These are phyloP conservation scores for Petrosia ficiformis DNA, from an alignment of 37 sponge, comb jelly and placozoan genomes.

Conservation along the genomic window DNA sequence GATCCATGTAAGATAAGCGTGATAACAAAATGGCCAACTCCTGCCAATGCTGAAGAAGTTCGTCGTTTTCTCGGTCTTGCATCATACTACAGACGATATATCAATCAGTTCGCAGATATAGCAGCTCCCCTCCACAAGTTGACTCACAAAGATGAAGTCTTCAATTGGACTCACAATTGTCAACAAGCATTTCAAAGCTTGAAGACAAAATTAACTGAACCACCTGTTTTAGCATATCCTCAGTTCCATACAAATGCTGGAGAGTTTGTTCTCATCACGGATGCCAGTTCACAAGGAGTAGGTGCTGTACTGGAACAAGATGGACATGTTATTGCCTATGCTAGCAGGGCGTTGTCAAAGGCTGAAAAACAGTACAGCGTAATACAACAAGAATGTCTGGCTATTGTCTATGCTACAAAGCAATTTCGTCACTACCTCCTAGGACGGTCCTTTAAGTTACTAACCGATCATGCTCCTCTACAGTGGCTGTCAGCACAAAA, in stretches of 20 bases:
- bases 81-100: not conserved
- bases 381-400: not conserved
- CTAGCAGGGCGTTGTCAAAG: slow-evolving; percentile 4
- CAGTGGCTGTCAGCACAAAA: not conserved
- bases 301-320: slow-evolving; percentile 13
- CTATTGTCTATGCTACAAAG: not conserved
- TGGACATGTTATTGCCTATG: slow-evolving; percentile 10
- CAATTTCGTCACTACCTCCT: slow-evolving; percentile 7
- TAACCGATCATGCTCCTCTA: not conserved
- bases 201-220: slow-evolving; percentile 4
- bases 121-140: slow-evolving; percentile 24
- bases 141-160: slow-evolving; percentile 5
- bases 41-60: not conserved
- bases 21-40: not conserved
- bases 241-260: slow-evolving; percentile 13
- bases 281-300: slow-evolving; percentile 1
- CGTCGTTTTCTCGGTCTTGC: slow-evolving; percentile 25
- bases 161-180: slow-evolving; percentile 40
- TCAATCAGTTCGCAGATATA: not conserved
- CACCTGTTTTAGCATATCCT: slow-evolving; percentile 9
- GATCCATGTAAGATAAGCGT: not conserved
- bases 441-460: not conserved
- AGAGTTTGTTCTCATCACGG: not conserved
- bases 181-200: slow-evolving; percentile 11
- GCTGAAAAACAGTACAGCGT: slow-evolving; percentile 6